Evolutionary conservation across 2,888 invertebrate genomes (phyloP).

Genomic region (Nephrotoma appendiculata): DNA sequence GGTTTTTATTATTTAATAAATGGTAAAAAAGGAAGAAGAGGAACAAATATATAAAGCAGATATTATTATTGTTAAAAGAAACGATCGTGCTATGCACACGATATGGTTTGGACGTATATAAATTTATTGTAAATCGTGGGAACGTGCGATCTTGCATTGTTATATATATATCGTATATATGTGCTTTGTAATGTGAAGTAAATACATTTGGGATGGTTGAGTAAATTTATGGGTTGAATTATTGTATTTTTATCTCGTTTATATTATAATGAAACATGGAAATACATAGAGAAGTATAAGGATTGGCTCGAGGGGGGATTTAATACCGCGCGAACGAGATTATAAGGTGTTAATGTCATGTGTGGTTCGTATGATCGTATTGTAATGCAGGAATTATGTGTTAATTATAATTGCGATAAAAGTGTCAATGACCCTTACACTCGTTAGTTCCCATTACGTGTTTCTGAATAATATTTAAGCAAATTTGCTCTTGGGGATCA

Average conservation of each 20-base stretch:
- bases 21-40: background rate
- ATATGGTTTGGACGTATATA: background rate
- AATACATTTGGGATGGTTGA: background rate
- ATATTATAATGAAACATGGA: background rate
- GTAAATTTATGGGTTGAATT: background rate
- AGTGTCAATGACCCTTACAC: background rate
- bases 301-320: background rate
- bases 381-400: background rate
- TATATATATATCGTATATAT: background rate
- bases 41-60: background rate
- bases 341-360: background rate
- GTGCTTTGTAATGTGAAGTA: background rate
- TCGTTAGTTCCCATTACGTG: too few relatives aligned
- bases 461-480: too few relatives aligned
- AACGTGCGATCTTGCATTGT: constrained; percentile 1
- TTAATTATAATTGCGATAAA: background rate
- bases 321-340: background rate
- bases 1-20: constrained; percentile 2
- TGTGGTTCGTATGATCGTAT: background rate
- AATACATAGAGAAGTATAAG: background rate
- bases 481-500: too few relatives aligned
- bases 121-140: constrained; percentile 1
- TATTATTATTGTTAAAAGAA: background rate
- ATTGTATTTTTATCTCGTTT: background rate
- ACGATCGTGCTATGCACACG: constrained; percentile 3